Evolutionary conservation across 1,140 invertebrate species (phyloP).

Genomic region (Aleiodes sp.): DNA sequence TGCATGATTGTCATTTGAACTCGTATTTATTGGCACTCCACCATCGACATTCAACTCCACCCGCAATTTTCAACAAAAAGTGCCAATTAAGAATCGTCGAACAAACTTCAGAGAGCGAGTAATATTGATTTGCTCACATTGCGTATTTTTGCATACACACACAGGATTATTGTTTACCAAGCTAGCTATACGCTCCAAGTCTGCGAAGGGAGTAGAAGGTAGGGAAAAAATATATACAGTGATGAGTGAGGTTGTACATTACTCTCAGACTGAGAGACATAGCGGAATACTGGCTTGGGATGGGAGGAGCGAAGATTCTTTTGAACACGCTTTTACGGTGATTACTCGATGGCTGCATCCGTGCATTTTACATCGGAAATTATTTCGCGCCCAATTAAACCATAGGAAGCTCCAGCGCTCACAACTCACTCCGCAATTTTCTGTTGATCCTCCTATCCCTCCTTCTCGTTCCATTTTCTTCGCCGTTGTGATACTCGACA

Average conservation of each 20-base stretch:
- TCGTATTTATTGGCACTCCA: not conserved
- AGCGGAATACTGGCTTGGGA: not conserved
- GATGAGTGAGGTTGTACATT: not conserved
- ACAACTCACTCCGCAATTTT: constrained; percentile 35
- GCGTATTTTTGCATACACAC: not conserved
- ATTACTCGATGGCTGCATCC: constrained; percentile 61
- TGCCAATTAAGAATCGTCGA: not conserved
- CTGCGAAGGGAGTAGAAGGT: not conserved
- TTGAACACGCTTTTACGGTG: constrained; percentile 60
- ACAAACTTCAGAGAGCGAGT: not conserved
- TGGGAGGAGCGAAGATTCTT: constrained; percentile 45
- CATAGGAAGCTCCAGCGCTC: constrained; percentile 58
- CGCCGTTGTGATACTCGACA: not conserved
- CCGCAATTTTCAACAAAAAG: not conserved
- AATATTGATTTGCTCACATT: not conserved
- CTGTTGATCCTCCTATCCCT: not conserved
- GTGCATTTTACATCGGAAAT: constrained; percentile 64
- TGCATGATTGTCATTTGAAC: too few species aligned
- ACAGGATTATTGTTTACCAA: not conserved
- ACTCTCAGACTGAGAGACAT: not conserved
- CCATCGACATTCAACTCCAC: not conserved
- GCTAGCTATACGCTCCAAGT: not conserved
- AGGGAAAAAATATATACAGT: not conserved
- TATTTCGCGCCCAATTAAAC: constrained; percentile 67
- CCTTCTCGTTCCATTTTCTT: not conserved